phyloP scores from a whole-genome alignment of 2,797 vertebrate genomes.

The Microctenopoma lineatum region DNA sequence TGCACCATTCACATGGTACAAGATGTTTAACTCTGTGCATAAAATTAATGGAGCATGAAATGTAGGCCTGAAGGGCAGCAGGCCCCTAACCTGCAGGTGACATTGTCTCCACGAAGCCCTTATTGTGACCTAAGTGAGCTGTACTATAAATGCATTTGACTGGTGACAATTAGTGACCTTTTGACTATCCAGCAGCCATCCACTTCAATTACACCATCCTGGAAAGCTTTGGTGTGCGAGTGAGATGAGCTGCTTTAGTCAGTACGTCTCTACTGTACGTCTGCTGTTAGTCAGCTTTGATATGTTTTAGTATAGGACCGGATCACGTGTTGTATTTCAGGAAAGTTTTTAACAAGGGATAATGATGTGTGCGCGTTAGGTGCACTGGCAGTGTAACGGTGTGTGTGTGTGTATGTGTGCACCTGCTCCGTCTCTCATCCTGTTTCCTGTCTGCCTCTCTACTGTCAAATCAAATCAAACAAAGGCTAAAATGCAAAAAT shows the following conservation, averaged over 20 bases:
- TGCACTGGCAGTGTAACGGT: too few species aligned
- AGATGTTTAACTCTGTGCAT: constrained; percentile 72
- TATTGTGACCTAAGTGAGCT: constrained; percentile 73
- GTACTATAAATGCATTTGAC: constrained; percentile 82
- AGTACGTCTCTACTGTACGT: constrained; percentile 32
- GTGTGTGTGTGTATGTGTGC: too few species aligned
- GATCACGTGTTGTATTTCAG: background rate
- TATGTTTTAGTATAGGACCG: background rate
- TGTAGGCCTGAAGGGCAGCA: constrained; percentile 72
- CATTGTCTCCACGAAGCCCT: constrained; percentile 56
- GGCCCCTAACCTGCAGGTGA: constrained; percentile 78
- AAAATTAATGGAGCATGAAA: constrained; percentile 81
- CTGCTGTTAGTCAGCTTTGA: background rate
- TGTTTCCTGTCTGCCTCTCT: too few species aligned
- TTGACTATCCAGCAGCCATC: constrained; percentile 78
- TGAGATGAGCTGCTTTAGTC: constrained; percentile 32
- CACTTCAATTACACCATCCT: constrained; percentile 73
- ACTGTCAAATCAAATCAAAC: too few species aligned
- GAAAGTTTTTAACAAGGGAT: background rate
- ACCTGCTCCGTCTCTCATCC: too few species aligned
- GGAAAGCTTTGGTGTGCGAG: constrained; percentile 34
- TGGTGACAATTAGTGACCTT: constrained; percentile 85
- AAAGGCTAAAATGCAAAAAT: too few species aligned
- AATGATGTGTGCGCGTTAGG: background rate
- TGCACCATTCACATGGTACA: constrained; percentile 40